These are phyloP conservation scores for Platysternon megacephalum DNA, from an alignment of 2,113 vertebrate species.

Conservation along the genomic window DNA sequence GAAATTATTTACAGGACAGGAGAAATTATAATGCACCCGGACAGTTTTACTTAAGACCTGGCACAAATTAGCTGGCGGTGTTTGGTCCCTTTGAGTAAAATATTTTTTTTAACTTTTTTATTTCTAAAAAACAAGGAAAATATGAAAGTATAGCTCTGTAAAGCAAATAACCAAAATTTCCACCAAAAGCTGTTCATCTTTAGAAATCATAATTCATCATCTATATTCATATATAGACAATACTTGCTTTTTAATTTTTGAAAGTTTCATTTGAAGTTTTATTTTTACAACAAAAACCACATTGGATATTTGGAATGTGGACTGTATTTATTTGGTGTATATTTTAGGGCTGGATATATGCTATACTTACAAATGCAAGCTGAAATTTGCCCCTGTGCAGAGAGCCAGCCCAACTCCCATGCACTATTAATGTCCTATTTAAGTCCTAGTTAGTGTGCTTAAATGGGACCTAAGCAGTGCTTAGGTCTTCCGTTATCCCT, in stretches of 20 bases:
- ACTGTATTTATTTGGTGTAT: neutral
- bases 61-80: neutral
- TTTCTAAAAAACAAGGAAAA: neutral
- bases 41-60: neutral
- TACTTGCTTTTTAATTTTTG: neutral
- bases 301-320: neutral
- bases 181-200: neutral
- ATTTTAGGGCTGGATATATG: neutral
- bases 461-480: neutral
- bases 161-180: neutral
- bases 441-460: neutral
- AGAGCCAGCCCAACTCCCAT: neutral
- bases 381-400: neutral
- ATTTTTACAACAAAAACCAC: neutral
- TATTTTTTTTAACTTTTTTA: neutral
- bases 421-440: fast-evolving
- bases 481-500: neutral
- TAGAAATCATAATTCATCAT: neutral
- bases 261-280: neutral
- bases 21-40: neutral
- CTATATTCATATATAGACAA: neutral
- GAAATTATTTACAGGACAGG: neutral
- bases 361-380: neutral
- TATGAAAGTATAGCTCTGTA: neutral
- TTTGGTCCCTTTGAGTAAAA: neutral